Conservation (phyloP, 2,797 vertebrate species). For the Cyclopterus lumpus region DNA sequence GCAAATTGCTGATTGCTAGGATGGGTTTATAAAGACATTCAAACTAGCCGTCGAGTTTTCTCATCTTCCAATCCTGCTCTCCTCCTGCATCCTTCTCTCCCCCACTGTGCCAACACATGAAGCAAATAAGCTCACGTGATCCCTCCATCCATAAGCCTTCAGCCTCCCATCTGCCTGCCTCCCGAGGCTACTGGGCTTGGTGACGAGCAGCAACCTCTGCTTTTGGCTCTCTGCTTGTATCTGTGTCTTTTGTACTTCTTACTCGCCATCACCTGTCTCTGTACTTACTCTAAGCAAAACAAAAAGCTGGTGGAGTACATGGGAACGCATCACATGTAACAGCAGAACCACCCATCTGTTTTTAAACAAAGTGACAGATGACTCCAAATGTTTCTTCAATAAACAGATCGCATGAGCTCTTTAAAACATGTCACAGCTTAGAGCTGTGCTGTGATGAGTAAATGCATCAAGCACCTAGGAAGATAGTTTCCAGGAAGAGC, state of each 20-base stretch:
- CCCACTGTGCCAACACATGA: slow-evolving; percentile 49
- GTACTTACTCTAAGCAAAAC: not conserved
- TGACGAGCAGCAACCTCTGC: slow-evolving; percentile 55
- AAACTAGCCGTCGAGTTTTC: slow-evolving; percentile 25
- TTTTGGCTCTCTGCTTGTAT: slow-evolving; percentile 43
- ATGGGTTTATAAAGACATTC: slow-evolving; percentile 8
- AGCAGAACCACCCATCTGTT: not conserved
- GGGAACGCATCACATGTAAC: slow-evolving; percentile 8
- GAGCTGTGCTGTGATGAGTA: slow-evolving; percentile 59
- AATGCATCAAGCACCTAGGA: slow-evolving; percentile 48
- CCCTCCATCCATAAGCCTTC: slow-evolving; percentile 48
- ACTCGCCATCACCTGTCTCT: not conserved
- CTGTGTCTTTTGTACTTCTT: slow-evolving; percentile 2
- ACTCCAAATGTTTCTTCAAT: slow-evolving; percentile 53
- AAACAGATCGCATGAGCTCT: slow-evolving; percentile 58
- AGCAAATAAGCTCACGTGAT: slow-evolving; percentile 59
- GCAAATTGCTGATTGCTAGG: not conserved
- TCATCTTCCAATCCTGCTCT: slow-evolving; percentile 10
- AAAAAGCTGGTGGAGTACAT: not conserved
- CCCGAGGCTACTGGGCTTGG: slow-evolving; percentile 42
- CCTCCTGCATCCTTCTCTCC: slow-evolving; percentile 13
- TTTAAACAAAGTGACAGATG: slow-evolving; percentile 45
- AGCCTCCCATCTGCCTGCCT: slow-evolving; percentile 58
- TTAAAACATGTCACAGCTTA: slow-evolving; percentile 57
- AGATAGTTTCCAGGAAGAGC: slow-evolving; percentile 70